A percentile compares a stretch with the other conserved stretches of the same genome.
Evolutionary conservation across 2,113 vertebrate genomes (phyloP).

Genomic region (Smithornis capensis): DNA sequence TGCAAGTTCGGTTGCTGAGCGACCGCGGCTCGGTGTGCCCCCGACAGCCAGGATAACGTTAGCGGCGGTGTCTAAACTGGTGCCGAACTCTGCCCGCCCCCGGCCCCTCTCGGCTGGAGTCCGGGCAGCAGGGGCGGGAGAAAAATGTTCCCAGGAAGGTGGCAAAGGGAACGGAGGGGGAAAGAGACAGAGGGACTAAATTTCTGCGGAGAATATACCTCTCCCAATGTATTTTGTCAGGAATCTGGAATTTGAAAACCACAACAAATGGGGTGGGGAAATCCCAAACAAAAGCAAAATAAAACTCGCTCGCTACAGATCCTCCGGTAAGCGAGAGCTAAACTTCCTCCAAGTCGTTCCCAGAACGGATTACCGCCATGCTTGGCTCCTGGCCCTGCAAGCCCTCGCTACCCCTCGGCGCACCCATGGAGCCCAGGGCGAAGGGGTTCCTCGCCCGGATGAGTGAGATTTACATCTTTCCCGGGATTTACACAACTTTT

Average conservation of each 20-base stretch:
- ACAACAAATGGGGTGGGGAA: not conserved
- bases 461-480: not conserved
- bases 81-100: not conserved
- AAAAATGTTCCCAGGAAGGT: not conserved
- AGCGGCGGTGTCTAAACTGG: not conserved
- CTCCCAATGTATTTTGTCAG: not conserved
- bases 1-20: not conserved
- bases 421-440: not conserved
- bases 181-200: too few species aligned
- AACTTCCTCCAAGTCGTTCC: not conserved
- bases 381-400: not conserved
- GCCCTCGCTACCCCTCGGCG: not conserved
- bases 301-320: not conserved
- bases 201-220: not conserved
- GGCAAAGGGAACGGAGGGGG: not conserved
- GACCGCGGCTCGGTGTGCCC: too few species aligned
- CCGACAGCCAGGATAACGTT: not conserved
- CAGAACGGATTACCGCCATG: not conserved
- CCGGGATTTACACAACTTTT: not conserved
- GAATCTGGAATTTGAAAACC: not conserved
- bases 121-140: not conserved
- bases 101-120: not conserved
- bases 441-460: not conserved
- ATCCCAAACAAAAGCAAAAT: slow-evolving; percentile 2
- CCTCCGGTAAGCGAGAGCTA: not conserved